Conservation (phyloP, 2,797 vertebrate genomes). For the Spondyliosoma cantharus region DNA sequence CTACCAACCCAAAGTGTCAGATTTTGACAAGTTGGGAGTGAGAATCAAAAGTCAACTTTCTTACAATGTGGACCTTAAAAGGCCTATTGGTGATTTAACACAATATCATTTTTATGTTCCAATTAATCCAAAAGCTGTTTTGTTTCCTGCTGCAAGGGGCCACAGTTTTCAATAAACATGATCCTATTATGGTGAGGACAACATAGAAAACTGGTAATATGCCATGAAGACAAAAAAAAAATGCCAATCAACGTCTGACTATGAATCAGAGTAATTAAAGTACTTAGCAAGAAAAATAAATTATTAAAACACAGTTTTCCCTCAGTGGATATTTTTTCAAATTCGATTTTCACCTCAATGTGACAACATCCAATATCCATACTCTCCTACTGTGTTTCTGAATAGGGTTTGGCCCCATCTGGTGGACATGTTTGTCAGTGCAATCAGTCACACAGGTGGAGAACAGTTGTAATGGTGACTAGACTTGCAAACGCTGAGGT, state of each 20-base stretch:
- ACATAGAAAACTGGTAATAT: not conserved
- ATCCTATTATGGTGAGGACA: not conserved
- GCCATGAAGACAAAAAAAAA: not conserved
- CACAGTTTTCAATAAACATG: not conserved
- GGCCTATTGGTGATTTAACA: too few relatives aligned
- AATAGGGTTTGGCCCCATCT: slow-evolving; percentile 16
- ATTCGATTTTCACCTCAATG: not conserved
- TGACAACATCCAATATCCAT: not conserved
- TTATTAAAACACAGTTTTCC: not conserved
- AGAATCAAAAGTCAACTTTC: too few relatives aligned
- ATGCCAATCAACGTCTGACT: not conserved
- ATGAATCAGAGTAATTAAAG: not conserved
- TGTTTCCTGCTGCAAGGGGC: too few relatives aligned
- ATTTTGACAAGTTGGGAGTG: too few relatives aligned
- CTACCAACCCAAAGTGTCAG: too few relatives aligned
- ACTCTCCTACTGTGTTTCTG: not conserved
- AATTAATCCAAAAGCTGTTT: too few relatives aligned
- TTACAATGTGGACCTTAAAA: too few relatives aligned
- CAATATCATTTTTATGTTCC: too few relatives aligned
- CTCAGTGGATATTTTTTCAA: not conserved
- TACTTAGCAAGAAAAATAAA: not conserved
- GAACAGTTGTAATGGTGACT: not conserved
- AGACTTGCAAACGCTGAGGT: not conserved
- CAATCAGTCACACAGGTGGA: slow-evolving; percentile 18
- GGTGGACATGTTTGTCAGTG: slow-evolving; percentile 14